Evolutionary conservation across 2,888 invertebrate genomes (phyloP), one percentile per base, ranked within the genome.

Genomic region (Dilophus febrilis): DNA sequence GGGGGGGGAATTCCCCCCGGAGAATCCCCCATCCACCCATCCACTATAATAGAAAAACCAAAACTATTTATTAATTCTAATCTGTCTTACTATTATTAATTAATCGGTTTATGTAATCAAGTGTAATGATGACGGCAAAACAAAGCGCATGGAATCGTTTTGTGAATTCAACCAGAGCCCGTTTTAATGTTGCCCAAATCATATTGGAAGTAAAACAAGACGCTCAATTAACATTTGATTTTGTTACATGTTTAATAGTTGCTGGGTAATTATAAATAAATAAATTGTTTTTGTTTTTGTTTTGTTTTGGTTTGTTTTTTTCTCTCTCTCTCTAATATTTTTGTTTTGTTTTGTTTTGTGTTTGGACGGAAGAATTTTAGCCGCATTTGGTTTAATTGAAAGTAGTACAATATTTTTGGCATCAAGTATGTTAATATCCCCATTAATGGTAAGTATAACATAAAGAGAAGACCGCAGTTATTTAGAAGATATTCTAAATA

Each of bases 401-500:
- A 72, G 79, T 53, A 81, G 77, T 46, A 75, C 77, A 6, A 75
- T 83, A 10, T 70, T 75, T 42, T 60, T 84, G 31, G 77, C 83
- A 6, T 81, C 82, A 38, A 81, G 81, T 53, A 83, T 84, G 82
- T 66, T 84, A 14, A 78, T 84, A 41, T 83, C 82, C 1, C 83
- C 83, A 1, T 64, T 84, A 32, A 82, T 83, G 81, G 79, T 78
- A 57, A 56, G 52, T 40, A 14, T 22, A 32, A 37, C 31, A n/a
- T n/a, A n/a, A n/a, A n/a, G n/a, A n/a, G n/a, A n/a, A n/a, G n/a
- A n/a, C n/a, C n/a, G n/a, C n/a, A n/a, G n/a, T n/a, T n/a, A n/a
- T n/a, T n/a, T n/a, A n/a, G n/a, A n/a, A n/a, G 33, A 17, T 40
- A 27, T 7, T 10, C n/a, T 7, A 16, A 33, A 32, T 32, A 5